Percentiles rank a stretch among this genome's conserved stretches.
These are phyloP conservation scores for Perithous albicinctus DNA, from an alignment of 2,888 invertebrate species.

Conservation along the genomic window DNA sequence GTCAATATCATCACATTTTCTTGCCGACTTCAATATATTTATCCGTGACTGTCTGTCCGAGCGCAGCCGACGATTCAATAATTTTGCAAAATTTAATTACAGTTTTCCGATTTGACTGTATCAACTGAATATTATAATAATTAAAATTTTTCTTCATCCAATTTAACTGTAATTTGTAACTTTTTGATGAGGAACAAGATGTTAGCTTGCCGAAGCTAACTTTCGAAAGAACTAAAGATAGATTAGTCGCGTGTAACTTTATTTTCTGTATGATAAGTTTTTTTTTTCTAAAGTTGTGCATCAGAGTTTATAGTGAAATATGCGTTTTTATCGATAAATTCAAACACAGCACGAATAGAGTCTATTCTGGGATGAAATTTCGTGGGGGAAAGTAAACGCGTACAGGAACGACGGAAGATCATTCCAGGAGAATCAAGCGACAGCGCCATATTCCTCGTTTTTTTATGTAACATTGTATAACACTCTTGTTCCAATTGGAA, in stretches of 20 bases:
- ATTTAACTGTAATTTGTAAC: slow-evolving; percentile 10
- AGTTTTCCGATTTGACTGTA: slow-evolving; percentile 18
- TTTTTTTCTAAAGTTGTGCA: slow-evolving; percentile 58
- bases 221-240: not conserved
- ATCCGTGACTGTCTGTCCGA: slow-evolving; percentile 34
- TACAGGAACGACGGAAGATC: slow-evolving; percentile 17
- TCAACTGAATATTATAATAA: slow-evolving; percentile 11
- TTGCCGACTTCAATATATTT: slow-evolving; percentile 33
- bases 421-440: slow-evolving; percentile 27
- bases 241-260: slow-evolving; percentile 28
- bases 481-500: not conserved
- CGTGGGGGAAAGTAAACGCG: slow-evolving; percentile 2
- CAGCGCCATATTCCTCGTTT: slow-evolving; percentile 26
- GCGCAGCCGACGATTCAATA: slow-evolving; percentile 33
- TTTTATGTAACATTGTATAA: slow-evolving; percentile 17
- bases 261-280: slow-evolving; percentile 62
- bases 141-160: slow-evolving; percentile 26
- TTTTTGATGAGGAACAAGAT: slow-evolving; percentile 6
- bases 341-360: slow-evolving; percentile 14
- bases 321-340: slow-evolving; percentile 47
- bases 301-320: slow-evolving; percentile 54
- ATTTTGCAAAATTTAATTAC: slow-evolving; percentile 21
- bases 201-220: slow-evolving; percentile 52
- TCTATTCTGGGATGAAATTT: slow-evolving; percentile 27
- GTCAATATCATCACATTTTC: slow-evolving; percentile 16